These are phyloP conservation scores for Nestor notabilis DNA, from an alignment of 2,113 vertebrate species.

Conservation along the genomic window DNA sequence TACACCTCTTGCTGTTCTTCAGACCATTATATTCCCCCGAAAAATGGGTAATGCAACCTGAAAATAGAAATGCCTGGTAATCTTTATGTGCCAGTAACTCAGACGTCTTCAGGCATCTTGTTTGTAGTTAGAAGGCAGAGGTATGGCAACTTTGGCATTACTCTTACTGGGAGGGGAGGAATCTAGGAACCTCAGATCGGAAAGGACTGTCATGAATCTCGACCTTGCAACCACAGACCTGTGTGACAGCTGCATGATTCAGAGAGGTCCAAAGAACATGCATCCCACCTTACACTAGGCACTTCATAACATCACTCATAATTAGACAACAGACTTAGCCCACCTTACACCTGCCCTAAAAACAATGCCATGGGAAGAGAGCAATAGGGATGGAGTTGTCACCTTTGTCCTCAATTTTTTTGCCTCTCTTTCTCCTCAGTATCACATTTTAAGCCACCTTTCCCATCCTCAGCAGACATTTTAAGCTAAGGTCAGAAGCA, in stretches of 20 bases:
- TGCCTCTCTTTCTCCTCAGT: background rate
- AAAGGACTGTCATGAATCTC: background rate
- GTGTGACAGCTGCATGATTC: background rate
- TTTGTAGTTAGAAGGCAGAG: background rate
- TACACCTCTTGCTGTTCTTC: background rate
- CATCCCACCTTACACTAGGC: background rate
- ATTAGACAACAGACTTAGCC: background rate
- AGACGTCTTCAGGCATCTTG: background rate
- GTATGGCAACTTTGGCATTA: background rate
- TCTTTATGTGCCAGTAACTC: background rate
- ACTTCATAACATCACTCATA: background rate
- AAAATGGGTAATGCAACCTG: background rate
- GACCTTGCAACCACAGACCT: accelerated
- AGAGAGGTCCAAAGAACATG: background rate
- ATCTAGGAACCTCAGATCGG: background rate
- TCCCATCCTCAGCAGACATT: background rate
- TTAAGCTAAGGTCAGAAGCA: background rate
- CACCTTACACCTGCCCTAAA: background rate
- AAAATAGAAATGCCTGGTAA: background rate
- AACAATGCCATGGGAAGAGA: background rate
- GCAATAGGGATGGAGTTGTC: background rate
- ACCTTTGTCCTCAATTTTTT: background rate
- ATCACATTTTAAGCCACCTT: background rate
- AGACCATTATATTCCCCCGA: background rate
- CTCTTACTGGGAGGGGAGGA: background rate